Base-by-base conservation (phyloP, 2,113 vertebrate genomes). In the Daphoenositta chrysoptera region DNA sequence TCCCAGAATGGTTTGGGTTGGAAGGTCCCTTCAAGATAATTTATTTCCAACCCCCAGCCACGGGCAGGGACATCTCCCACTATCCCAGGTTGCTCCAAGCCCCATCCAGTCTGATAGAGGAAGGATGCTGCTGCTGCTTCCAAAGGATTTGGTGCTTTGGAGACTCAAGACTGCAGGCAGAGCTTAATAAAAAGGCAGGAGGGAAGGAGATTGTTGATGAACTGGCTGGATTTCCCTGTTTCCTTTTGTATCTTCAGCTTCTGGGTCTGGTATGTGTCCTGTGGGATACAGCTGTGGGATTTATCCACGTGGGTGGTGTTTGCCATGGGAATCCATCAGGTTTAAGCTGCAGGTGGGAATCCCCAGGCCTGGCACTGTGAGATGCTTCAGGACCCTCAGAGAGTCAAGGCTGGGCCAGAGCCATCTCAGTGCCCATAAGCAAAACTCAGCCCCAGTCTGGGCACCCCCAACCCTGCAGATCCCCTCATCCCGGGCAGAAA, bases 381-480 rank as follows among this genome's bases (percentile, higher is more conserved):
- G n/a, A 17, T 16, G 7, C 57, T 58, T 22, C n/a, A 35, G 56
- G 56, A 35, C 14, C 33, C 21, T 24, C 33, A 11, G 57, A 17
- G 57, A 17, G 26, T 17, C 57, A 24, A 26, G 26, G 57, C 57
- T 26, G 17, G 23, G 57, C 57, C 57, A 17, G n/a, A 58, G n/a
- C 56, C 56, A 16, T n/a, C 56, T 58, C 56, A 35, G 56, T 10
- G 21, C 57, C 57, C 2, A 1, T 24, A 3, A 26, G n/a, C n/a
- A 24, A 5, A 15, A 1, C 57, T 26, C 15, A 24, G 57, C n/a
- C 57, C n/a, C 23, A 6, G 0, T 2, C n/a, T 6, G 9, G 77
- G 54, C 42, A 35, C 2, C 26, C n/a, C 23, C n/a, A 53, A 37
- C 72, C 45, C 91, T 31, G 26, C 64, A 35, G 84, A 16, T 57